phyloP scores from a whole-genome alignment of 1,140 invertebrate species.

The Cyclargus thomasi region DNA sequence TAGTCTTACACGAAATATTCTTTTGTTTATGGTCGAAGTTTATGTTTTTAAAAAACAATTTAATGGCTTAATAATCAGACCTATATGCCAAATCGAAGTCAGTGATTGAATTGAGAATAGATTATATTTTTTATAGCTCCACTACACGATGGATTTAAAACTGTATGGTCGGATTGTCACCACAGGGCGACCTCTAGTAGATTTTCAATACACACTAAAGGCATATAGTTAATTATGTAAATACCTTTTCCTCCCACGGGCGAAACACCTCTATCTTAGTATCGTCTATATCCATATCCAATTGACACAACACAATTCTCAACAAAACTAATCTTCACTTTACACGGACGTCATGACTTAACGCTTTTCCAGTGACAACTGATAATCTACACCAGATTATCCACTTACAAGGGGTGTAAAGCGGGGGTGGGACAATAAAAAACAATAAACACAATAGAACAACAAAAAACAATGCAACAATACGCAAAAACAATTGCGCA shows the following conservation, averaged over 20 bases:
- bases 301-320: not conserved
- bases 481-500: slow-evolving; percentile 1
- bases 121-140: too few species aligned
- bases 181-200: too few species aligned
- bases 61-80: too few species aligned
- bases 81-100: too few species aligned
- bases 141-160: too few species aligned
- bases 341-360: not conserved
- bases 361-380: slow-evolving; percentile 9
- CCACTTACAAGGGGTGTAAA: not conserved
- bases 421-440: slow-evolving; percentile 4
- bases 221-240: not conserved
- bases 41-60: too few species aligned
- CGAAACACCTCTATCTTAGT: not conserved
- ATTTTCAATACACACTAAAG: not conserved
- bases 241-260: slow-evolving; percentile 8
- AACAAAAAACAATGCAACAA: slow-evolving; percentile 9
- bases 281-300: not conserved
- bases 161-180: too few species aligned
- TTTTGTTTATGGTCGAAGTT: too few species aligned
- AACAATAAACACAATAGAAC: not conserved
- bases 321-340: not conserved
- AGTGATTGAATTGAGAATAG: too few species aligned
- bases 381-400: slow-evolving; percentile 9
- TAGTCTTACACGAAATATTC: too few species aligned